phyloP scores from a whole-genome alignment of 2,888 invertebrate species.

The Eledone cirrhosa region DNA sequence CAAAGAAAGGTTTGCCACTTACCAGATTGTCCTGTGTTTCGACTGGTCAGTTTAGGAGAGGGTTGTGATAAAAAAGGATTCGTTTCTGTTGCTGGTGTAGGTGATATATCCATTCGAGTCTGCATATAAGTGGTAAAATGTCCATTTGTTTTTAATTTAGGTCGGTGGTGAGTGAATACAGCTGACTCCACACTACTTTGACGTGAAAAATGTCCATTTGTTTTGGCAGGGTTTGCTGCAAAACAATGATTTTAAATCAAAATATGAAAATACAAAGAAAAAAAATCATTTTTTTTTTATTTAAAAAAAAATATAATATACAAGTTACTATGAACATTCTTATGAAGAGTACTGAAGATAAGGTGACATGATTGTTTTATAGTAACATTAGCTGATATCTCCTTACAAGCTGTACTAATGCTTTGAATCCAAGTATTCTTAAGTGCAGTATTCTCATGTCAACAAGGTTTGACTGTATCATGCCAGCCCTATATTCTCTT shows the following conservation, averaged over 20 bases:
- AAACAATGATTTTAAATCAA: background rate
- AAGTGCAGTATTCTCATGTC: too few relatives aligned
- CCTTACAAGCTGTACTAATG: too few relatives aligned
- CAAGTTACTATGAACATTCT: too few relatives aligned
- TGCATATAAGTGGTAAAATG: constrained; percentile 77
- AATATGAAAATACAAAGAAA: too few relatives aligned
- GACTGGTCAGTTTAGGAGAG: constrained; percentile 29
- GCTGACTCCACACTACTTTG: constrained; percentile 34
- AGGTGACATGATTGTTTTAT: too few relatives aligned
- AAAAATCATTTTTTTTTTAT: too few relatives aligned
- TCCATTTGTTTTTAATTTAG: constrained; percentile 75
- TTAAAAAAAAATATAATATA: too few relatives aligned
- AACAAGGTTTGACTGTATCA: too few relatives aligned
- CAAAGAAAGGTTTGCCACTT: background rate
- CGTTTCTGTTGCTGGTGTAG: constrained; percentile 16
- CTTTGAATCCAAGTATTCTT: too few relatives aligned
- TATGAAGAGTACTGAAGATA: too few relatives aligned
- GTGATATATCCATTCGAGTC: constrained; percentile 65
- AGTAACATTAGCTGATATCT: too few relatives aligned
- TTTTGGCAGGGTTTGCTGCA: background rate
- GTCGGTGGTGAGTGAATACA: constrained; percentile 50
- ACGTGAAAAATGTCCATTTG: constrained; percentile 32
- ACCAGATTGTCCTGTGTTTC: constrained; percentile 6
- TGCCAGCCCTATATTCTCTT: too few relatives aligned
- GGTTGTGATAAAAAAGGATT: constrained; percentile 31